Conservation (phyloP, 2,113 vertebrate species). For the Ranitomeya imitator region DNA sequence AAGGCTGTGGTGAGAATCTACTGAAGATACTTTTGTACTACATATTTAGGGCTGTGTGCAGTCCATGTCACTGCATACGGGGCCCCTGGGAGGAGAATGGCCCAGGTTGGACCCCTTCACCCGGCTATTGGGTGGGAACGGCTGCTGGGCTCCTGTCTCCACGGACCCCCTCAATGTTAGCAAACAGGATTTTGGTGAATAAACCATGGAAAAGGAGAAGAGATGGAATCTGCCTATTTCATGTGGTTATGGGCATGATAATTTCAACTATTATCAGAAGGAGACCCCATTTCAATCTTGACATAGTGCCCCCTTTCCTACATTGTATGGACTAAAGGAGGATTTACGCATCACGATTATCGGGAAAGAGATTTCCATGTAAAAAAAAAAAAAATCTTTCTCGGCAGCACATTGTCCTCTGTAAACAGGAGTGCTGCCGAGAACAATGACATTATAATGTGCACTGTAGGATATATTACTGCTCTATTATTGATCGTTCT, state of each 20-base stretch:
- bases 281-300: too few species aligned
- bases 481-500: too few species aligned
- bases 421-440: too few species aligned
- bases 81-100: neutral
- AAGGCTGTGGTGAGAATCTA: slow-evolving; percentile 86
- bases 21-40: neutral
- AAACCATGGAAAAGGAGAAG: neutral
- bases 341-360: too few species aligned
- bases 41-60: neutral
- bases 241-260: neutral
- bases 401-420: too few species aligned
- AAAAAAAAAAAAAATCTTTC: too few species aligned
- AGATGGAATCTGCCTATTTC: neutral
- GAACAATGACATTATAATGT: too few species aligned
- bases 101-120: neutral
- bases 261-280: neutral
- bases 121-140: neutral
- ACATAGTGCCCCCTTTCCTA: too few species aligned
- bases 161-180: neutral
- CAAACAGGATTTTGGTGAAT: neutral
- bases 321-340: too few species aligned
- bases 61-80: neutral
- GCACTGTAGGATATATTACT: too few species aligned
- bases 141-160: neutral
- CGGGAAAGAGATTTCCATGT: too few species aligned